Percentiles rank a stretch among this genome's conserved stretches.
These are phyloP conservation scores for Mus pahari DNA, from an alignment of 2,113 vertebrate species.

Conservation along the genomic window DNA sequence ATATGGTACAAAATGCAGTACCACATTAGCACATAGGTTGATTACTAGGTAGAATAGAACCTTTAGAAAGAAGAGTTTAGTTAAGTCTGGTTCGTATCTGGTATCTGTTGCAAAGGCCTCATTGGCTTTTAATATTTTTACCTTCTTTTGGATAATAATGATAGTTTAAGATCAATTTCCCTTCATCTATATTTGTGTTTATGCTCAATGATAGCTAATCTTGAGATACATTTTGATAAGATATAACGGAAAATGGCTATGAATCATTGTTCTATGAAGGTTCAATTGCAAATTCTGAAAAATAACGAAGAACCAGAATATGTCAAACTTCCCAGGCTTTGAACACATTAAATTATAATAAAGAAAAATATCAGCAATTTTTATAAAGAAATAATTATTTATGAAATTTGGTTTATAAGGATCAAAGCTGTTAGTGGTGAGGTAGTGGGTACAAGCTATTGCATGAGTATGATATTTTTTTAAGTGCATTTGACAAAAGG, in stretches of 20 bases:
- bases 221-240: constrained; percentile 18
- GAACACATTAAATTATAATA: constrained; percentile 1
- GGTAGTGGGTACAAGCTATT: background rate
- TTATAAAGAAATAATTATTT: background rate
- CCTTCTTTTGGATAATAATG: constrained; percentile 2
- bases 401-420: constrained; percentile 15
- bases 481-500: background rate
- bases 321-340: background rate
- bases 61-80: background rate
- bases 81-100: background rate
- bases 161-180: background rate
- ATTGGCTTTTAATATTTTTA: background rate
- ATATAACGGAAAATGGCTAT: constrained; percentile 20
- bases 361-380: background rate
- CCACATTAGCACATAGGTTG: background rate
- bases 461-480: background rate
- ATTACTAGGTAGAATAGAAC: background rate
- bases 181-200: background rate
- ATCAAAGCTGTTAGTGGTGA: background rate
- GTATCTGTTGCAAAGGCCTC: background rate
- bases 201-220: constrained; percentile 20
- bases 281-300: constrained; percentile 49
- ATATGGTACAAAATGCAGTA: background rate
- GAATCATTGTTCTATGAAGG: constrained; percentile 30
- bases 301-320: constrained; percentile 15